phyloP scores from a whole-genome alignment of 2,797 vertebrate species.

The Halcyon badia region DNA sequence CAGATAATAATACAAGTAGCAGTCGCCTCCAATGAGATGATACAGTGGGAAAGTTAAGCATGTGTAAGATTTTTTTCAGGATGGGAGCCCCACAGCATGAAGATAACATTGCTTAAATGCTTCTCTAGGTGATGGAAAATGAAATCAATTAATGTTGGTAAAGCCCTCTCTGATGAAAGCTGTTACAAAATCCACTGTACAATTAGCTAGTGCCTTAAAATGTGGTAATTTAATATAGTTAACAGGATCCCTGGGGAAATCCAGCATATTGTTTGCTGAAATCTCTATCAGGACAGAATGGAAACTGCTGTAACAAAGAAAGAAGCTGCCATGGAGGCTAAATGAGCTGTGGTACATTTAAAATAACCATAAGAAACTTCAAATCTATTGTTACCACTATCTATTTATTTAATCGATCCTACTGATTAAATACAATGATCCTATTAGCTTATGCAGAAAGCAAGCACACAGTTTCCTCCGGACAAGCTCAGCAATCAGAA shows the following conservation, averaged over 20 bases:
- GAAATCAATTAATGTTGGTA: slow-evolving; percentile 58
- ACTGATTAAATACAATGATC: background rate
- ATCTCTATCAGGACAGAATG: slow-evolving; percentile 2
- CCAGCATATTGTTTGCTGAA: slow-evolving; percentile 24
- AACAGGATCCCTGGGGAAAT: slow-evolving; percentile 39
- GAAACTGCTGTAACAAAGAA: slow-evolving; percentile 36
- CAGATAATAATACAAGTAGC: background rate
- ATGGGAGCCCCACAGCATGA: background rate
- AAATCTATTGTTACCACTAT: background rate
- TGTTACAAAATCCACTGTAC: slow-evolving; percentile 28
- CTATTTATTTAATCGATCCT: background rate
- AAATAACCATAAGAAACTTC: slow-evolving; percentile 1
- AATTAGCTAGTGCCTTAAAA: slow-evolving; percentile 50
- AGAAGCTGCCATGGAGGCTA: background rate
- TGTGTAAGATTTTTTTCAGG: background rate
- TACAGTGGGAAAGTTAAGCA: background rate
- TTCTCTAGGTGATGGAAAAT: slow-evolving; percentile 35
- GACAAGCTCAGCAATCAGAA: background rate
- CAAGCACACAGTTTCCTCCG: background rate
- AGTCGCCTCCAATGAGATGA: background rate
- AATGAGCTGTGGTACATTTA: background rate
- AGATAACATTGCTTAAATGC: slow-evolving; percentile 29
- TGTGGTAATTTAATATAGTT: slow-evolving; percentile 50
- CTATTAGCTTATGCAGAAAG: background rate
- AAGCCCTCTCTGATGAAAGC: slow-evolving; percentile 37